These are phyloP conservation scores for Margaritifera margaritifera DNA, from an alignment of 2,888 invertebrate species.

Conservation along the genomic window DNA sequence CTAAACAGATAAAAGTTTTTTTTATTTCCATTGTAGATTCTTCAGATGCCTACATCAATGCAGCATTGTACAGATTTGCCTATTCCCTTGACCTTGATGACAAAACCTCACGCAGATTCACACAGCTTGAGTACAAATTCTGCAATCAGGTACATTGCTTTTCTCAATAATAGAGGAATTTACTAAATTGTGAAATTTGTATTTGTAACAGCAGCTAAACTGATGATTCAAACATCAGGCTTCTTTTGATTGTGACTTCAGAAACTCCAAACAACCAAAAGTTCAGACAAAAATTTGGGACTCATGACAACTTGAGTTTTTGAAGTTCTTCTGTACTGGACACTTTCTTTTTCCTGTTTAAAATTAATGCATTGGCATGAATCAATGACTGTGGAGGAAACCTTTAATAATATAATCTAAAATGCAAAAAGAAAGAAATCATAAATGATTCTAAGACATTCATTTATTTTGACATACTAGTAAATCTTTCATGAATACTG, in stretches of 20 bases:
- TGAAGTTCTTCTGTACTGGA: too few species aligned
- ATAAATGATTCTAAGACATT: too few species aligned
- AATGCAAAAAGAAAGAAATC: too few species aligned
- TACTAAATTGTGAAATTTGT: neutral
- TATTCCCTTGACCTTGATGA: constrained; percentile 45
- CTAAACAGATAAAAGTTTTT: neutral
- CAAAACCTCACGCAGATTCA: constrained; percentile 38
- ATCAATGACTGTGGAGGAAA: too few species aligned
- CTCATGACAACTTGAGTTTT: constrained; percentile 24
- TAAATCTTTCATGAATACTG: too few species aligned
- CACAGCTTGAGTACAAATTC: constrained; percentile 36
- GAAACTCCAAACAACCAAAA: neutral
- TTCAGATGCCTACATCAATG: constrained; percentile 40
- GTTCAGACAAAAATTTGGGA: constrained; percentile 29
- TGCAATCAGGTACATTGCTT: constrained; percentile 39
- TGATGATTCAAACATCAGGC: too few species aligned
- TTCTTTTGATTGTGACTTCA: neutral
- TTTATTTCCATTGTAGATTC: constrained; percentile 28
- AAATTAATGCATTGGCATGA: too few species aligned
- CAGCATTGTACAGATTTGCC: constrained; percentile 44
- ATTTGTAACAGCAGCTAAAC: too few species aligned
- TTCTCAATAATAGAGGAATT: neutral
- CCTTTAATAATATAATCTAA: too few species aligned
- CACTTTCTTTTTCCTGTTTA: too few species aligned
- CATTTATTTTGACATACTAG: too few species aligned